Base-by-base conservation (phyloP, 1,140 invertebrate genomes). In the Trichonephila clavipes region DNA sequence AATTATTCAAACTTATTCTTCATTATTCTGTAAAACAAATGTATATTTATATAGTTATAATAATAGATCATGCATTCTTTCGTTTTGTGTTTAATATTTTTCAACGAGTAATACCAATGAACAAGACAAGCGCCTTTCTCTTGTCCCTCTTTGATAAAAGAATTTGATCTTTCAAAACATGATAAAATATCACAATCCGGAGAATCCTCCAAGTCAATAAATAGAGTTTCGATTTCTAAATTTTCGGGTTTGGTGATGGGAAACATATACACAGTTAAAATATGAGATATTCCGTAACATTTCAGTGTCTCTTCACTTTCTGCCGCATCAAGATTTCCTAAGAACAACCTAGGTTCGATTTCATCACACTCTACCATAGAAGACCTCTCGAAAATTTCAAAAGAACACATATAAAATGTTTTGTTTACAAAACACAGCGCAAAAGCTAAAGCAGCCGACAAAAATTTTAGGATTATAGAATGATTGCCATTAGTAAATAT, bases 101-200 rank as follows among this genome's bases (percentile, higher is more conserved):
- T 77, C 12, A 77, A 85, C 59, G 58, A 18, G 21, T n/a, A 24
- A 85, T 95, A 72, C 88, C 96, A 95, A 77, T 94, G 96, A 95
- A 95, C 96, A 96, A 96, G 95, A 95, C 92, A 89, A 59, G 66
- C 90, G 94, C 96, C 81, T 98, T 96, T 83, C 97, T 98, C 95
- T 98, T 98, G 2, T 98, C 97, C 95, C 98, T 98, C 21, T 98
- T 97, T 51, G 98, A 97, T 8, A 98, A 95, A 95, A 98, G 97
- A 1, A 98, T 98, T 95, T 98, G 98, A 94, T 97, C 96, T 96
- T 98, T 98, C 62, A 62, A 94, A 94, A 77, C 83, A 87, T 12
- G 93, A 90, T 64, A 98, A 95, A 95, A 97, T 97, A 90, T 96
- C 97, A 94, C 98, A 96, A 0, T 98, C 97, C 0, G 98, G 97